Evolutionary conservation across 53 echinoderm and acorn worm genomes (phyloP), one percentile per base, ranked within the genome.

Genomic region (Holothuria scabra): DNA sequence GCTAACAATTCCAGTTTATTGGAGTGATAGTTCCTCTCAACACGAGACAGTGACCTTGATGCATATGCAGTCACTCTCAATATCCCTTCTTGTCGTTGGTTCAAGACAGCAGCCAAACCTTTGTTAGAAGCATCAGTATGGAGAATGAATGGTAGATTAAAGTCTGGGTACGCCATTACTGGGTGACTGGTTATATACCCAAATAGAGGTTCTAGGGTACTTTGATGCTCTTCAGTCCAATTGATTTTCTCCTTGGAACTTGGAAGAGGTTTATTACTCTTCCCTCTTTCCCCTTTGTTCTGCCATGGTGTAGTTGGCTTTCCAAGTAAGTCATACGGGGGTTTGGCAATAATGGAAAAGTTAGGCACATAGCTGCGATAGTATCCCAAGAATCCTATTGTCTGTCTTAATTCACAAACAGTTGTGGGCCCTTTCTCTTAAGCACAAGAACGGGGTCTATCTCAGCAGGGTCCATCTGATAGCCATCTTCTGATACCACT

Each of bases 111-210:
- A n/a, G 91, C 91, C 8, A 93, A 82, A 29, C 87, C 87, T 29
- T 90, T 79, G 28, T 85, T 65, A 0, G 90, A 90, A 2, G 90
- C 86, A 80, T 93, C 86, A 1, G 90, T 93, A 72, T 93, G 90
- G 1, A 91, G 84, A 37, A 82, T 60, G 64, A 86, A 92, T 2
- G 92, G 89, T 13, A 48, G 48, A 5, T 48, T 48, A 48, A 48
- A 48, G 48, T 48, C 12, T 48, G 10, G 10, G 56, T 84, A 91
- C 0, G 91, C 80, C 87, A 90, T 81, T 23, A 93, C 83, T 32
- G 90, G 93, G 11, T 83, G 24, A 18, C 59, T 22, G 2, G 72
- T 59, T 1, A 90, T 70, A 20, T 12, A 89, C 16, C 84, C 61
- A 5, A 4, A 12, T 3, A 12, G 3, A 35, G 3, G 6, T 35